These are phyloP conservation scores for Gobionotothen gibberifrons DNA, from an alignment of 2,797 vertebrate species.

Conservation along the genomic window DNA sequence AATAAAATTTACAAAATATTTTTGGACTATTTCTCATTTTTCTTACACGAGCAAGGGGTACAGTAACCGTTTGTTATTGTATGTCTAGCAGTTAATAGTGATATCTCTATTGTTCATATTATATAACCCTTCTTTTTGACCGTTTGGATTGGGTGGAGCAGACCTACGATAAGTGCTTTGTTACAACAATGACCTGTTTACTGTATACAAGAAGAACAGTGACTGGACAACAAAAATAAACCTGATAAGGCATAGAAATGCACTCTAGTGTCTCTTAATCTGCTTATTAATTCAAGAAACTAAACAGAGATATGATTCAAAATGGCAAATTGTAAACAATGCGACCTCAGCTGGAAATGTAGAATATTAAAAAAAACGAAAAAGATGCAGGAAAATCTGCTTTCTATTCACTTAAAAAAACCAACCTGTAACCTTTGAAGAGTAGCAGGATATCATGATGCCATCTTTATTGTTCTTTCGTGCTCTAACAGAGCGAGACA, in stretches of 20 bases:
- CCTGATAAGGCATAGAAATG: conserved; percentile 69
- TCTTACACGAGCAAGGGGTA: conserved; percentile 67
- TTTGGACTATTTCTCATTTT: conserved; percentile 74
- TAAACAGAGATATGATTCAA: conserved; percentile 49
- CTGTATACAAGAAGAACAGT: conserved; percentile 65
- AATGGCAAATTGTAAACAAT: conserved; percentile 66
- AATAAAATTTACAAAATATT: conserved; percentile 84
- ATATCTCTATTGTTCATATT: conserved; percentile 64
- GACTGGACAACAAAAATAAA: conserved; percentile 66
- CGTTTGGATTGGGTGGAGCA: conserved; percentile 52
- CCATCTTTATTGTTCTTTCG: conserved; percentile 10
- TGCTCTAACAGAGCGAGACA: conserved; percentile 45
- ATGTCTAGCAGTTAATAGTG: conserved; percentile 70
- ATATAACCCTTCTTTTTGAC: conserved; percentile 60
- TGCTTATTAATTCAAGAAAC: conserved; percentile 43
- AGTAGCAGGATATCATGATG: conserved; percentile 3
- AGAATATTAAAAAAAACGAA: conserved; percentile 54
- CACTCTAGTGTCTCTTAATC: conserved; percentile 53
- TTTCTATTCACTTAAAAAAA: conserved; percentile 36
- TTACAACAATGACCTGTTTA: conserved; percentile 71
- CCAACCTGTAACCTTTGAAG: conserved; percentile 34
- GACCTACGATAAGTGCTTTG: conserved; percentile 66
- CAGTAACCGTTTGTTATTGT: conserved; percentile 65
- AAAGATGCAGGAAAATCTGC: conserved; percentile 39
- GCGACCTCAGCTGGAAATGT: conserved; percentile 57